Evolutionary conservation across 2,888 invertebrate species (phyloP).

Genomic region (Choristoneura rosaceana): DNA sequence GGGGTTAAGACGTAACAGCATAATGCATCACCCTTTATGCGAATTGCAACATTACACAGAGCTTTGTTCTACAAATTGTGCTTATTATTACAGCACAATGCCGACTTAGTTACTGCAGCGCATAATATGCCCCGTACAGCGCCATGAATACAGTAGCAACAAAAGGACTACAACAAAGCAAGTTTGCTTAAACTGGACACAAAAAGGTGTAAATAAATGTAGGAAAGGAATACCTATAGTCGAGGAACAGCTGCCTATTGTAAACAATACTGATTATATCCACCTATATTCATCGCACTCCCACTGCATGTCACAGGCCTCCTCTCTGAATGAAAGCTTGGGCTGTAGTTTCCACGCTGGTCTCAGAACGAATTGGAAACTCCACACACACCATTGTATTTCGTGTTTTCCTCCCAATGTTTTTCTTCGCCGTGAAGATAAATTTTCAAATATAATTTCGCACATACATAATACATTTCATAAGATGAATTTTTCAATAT

Average conservation of each 20-base stretch:
- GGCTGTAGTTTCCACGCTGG: too few species aligned
- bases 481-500: too few species aligned
- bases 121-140: constrained; percentile 16
- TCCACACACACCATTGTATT: too few species aligned
- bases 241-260: not conserved
- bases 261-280: too few species aligned
- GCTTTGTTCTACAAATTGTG: constrained; percentile 41
- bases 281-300: too few species aligned
- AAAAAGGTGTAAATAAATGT: not conserved
- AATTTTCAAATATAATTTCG: not conserved
- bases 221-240: not conserved
- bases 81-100: constrained; percentile 38
- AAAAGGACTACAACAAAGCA: constrained; percentile 28
- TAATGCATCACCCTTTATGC: constrained; percentile 32
- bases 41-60: constrained; percentile 37
- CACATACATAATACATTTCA: too few species aligned
- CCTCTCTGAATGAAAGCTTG: too few species aligned
- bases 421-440: too few species aligned
- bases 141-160: constrained; percentile 29
- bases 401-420: too few species aligned
- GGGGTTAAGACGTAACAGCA: not conserved
- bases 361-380: too few species aligned
- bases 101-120: constrained; percentile 27
- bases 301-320: too few species aligned
- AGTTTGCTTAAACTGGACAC: constrained; percentile 22